phyloP scores from a whole-genome alignment of 1,140 invertebrate species.

The Drosophila sp. region DNA sequence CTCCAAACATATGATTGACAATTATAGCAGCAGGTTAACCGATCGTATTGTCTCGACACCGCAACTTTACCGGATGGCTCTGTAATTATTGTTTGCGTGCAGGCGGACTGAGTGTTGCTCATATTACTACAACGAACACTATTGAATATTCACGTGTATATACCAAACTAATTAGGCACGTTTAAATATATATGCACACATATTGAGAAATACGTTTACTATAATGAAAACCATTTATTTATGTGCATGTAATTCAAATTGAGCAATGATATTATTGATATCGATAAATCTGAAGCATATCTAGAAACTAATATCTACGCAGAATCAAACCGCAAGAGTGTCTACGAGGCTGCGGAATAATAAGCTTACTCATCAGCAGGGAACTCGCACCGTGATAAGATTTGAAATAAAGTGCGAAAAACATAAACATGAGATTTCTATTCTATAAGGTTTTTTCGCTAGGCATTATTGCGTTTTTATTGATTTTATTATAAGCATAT shows the following conservation, averaged over 20 bases:
- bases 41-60: slow-evolving; percentile 44
- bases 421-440: too few species aligned
- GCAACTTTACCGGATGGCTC: slow-evolving; percentile 52
- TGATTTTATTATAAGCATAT: background rate
- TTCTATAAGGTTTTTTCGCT: too few species aligned
- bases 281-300: background rate
- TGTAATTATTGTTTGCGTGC: slow-evolving; percentile 41
- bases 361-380: too few species aligned
- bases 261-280: background rate
- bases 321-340: too few species aligned
- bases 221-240: too few species aligned
- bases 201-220: background rate
- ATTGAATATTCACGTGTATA: background rate
- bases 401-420: too few species aligned
- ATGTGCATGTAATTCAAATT: too few species aligned
- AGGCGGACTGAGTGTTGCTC: background rate
- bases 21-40: slow-evolving; percentile 47
- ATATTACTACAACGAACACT: slow-evolving; percentile 14
- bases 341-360: too few species aligned
- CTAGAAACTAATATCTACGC: too few species aligned
- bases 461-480: background rate
- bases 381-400: too few species aligned
- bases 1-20: slow-evolving; percentile 65
- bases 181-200: background rate
- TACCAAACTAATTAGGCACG: background rate